Evolutionary conservation across 2,113 vertebrate genomes (phyloP).

Genomic region (Atrichornis clamosus): DNA sequence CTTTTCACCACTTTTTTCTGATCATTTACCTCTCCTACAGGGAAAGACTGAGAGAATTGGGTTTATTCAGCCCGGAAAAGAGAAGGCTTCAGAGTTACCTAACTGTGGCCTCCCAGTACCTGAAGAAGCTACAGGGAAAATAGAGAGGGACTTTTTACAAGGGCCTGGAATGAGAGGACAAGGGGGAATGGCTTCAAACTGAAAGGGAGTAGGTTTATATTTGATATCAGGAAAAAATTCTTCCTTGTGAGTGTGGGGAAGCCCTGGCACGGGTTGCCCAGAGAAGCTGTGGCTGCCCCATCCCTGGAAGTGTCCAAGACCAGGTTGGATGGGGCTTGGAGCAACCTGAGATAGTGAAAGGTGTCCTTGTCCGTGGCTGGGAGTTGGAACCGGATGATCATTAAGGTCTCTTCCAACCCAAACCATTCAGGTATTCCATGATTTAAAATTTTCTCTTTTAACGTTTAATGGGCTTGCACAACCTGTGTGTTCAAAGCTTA

Average conservation of each 20-base stretch:
- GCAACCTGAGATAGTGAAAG: neutral
- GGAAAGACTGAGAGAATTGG: neutral
- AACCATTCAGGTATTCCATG: neutral
- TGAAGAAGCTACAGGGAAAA: neutral
- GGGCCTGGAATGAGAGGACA: neutral
- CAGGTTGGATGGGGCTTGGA: fast-evolving
- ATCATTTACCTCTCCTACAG: neutral
- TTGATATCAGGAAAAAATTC: neutral
- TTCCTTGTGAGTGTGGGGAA: fast-evolving
- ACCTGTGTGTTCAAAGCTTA: neutral
- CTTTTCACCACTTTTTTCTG: neutral
- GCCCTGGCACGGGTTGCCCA: neutral
- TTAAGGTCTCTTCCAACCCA: neutral
- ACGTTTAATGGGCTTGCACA: neutral
- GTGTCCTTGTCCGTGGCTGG: neutral
- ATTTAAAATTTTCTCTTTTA: neutral
- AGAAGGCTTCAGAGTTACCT: neutral
- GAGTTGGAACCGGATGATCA: fast-evolving
- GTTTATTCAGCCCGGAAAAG: neutral
- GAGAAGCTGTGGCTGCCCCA: neutral
- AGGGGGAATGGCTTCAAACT: neutral
- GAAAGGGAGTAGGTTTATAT: neutral
- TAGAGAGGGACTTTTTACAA: neutral
- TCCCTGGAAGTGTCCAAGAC: neutral
- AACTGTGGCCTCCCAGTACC: neutral